phyloP scores from a whole-genome alignment of 2,888 invertebrate genomes.

The Adelphocoris suturalis region DNA sequence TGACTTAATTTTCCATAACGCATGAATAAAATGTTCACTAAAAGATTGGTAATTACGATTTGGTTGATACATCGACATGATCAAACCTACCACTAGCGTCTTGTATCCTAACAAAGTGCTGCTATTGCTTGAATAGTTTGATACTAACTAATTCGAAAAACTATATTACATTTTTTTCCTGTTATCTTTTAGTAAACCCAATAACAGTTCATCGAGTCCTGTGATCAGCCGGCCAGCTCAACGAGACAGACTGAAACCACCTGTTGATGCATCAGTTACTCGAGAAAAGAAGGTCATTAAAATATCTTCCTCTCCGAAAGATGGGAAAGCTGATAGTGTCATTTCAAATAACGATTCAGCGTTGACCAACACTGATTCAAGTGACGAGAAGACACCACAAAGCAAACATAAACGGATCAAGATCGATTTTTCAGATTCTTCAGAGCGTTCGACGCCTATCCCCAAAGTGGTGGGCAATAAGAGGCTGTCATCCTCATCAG shows the following conservation, averaged over 20 bases:
- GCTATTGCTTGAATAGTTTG: no score
- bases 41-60: no score
- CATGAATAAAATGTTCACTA: no score
- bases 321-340: not conserved
- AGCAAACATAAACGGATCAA: constrained; percentile 63
- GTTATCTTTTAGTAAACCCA: not conserved
- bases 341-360: not conserved
- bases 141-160: no score
- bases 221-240: not conserved
- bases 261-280: not conserved
- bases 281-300: constrained; percentile 38
- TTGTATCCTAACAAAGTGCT: no score
- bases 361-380: not conserved
- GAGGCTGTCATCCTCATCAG: constrained; percentile 43
- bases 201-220: not conserved
- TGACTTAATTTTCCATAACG: no score
- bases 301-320: constrained; percentile 22
- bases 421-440: constrained; percentile 67
- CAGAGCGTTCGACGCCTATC: constrained; percentile 63
- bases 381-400: not conserved
- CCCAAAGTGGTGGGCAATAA: constrained; percentile 57
- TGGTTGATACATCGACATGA: no score
- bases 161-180: not conserved
- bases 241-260: constrained; percentile 62
- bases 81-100: no score